Evolutionary conservation across 2,113 vertebrate species (phyloP), one percentile per base, ranked within the genome.

Genomic region (Podarcis muralis): DNA sequence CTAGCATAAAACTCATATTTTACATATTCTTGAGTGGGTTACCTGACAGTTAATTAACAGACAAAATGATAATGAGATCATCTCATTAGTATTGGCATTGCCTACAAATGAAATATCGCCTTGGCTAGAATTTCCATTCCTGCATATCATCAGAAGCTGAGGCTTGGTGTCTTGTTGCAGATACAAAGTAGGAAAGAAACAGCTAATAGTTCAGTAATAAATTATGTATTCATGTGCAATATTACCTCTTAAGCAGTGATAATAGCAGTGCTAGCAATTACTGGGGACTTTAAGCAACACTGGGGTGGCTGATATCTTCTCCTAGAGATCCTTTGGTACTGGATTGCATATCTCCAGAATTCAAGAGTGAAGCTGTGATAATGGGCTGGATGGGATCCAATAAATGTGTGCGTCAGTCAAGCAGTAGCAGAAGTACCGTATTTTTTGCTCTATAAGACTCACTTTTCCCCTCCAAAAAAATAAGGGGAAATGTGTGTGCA

Each of bases 31-130:
- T 72, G 66, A 93, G 86, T 32, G 83, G 23, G 3, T 78, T 74
- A 80, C 86, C 84, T 93, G 65, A 88, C 93, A 91, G 75, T 88
- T 90, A 93, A 95, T 91, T 94, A 94, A 92, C 92, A 96, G 90
- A 85, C 48, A 89, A 91, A 90, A 86, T 92, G 68, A 59, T 76
- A 85, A 76, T 85, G 72, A 76, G 72, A 62, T 32, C 32, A 76
- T 76, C 84, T 76, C 53, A 85, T 85, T 85, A 76, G 53, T 76
- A 53, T 12, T 62, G 23, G 53, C 4, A 37, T 76, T 62, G 68
- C 84, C 84, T 48, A 62, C 65, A 27, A 35, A 76, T 76, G 84
- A 23, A 76, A 75, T 23, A 75, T 62, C 20, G 75, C 62, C 27
- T 75, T 62, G 71, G n/a, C 53, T 72, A 85, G 53, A 23, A 37